Evolutionary conservation across 1,140 invertebrate species (phyloP).

Genomic region (Oryctes rhinoceros): DNA sequence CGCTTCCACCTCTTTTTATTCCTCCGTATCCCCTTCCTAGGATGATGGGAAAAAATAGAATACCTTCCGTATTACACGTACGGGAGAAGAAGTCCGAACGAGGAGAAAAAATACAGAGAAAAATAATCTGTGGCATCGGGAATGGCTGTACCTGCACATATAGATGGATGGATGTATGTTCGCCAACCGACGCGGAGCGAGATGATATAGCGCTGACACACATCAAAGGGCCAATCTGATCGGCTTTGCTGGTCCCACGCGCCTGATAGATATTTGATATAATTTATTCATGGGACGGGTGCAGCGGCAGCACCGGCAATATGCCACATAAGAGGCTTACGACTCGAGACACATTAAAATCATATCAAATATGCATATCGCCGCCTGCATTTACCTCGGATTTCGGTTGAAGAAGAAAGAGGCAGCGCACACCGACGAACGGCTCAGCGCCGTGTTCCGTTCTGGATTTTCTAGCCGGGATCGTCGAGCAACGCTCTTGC

Average conservation of each 20-base stretch:
- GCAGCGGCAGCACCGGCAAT: constrained; percentile 58
- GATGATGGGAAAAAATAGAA: not conserved
- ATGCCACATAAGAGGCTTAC: constrained; percentile 61
- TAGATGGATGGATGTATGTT: not conserved
- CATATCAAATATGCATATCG: constrained; percentile 63
- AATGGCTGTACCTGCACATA: not conserved
- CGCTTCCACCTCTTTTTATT: not conserved
- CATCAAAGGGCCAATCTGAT: constrained; percentile 60
- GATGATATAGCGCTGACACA: constrained; percentile 43
- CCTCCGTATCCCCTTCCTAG: not conserved
- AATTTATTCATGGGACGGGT: constrained; percentile 61
- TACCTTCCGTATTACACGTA: not conserved
- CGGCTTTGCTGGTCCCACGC: constrained; percentile 54
- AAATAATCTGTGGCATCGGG: constrained; percentile 14
- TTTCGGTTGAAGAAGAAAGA: constrained; percentile 47
- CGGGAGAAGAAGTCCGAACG: constrained; percentile 17
- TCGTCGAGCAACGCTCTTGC: not conserved
- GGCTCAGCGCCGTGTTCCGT: not conserved
- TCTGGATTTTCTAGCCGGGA: not conserved
- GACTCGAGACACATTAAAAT: constrained; percentile 62
- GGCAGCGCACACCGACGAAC: constrained; percentile 9
- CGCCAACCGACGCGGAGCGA: not conserved
- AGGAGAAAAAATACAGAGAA: constrained; percentile 24
- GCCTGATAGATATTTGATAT: constrained; percentile 62
- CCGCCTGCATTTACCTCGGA: constrained; percentile 57